A percentile compares a stretch with the other conserved stretches of the same genome.
Conservation (phyloP, 2,797 vertebrate genomes). For the Pachyuromys duprasi region DNA sequence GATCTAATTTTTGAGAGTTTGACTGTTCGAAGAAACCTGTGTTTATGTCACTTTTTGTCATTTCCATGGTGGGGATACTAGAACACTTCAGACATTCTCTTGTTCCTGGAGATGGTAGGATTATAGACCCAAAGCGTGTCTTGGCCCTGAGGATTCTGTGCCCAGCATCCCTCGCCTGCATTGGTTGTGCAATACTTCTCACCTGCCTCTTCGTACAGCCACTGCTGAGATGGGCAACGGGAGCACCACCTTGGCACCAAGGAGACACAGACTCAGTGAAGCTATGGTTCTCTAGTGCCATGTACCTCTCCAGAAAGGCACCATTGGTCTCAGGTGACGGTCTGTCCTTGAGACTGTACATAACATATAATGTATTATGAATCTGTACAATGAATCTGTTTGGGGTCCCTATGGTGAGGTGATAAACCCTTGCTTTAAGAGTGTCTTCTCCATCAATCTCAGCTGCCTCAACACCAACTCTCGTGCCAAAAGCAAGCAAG, state of each 20-base stretch:
- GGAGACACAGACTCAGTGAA: neutral
- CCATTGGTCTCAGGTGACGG: neutral
- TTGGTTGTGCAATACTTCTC: neutral
- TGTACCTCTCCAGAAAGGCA: neutral
- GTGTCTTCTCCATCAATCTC: neutral
- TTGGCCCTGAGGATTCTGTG: neutral
- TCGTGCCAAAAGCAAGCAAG: neutral
- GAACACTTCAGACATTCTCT: neutral
- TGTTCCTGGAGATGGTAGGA: neutral
- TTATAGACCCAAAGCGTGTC: neutral
- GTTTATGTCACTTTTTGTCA: neutral
- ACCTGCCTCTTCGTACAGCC: neutral
- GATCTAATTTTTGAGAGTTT: neutral
- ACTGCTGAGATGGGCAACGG: neutral
- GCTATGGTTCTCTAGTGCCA: neutral
- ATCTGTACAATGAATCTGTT: neutral
- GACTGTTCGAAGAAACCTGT: neutral
- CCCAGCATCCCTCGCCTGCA: neutral
- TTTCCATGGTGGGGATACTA: neutral
- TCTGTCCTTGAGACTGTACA: neutral
- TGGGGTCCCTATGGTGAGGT: neutral
- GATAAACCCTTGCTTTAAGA: neutral
- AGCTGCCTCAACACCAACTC: neutral
- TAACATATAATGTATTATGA: neutral
- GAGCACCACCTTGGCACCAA: rapidly evolving